Conservation (phyloP, 1,140 invertebrate genomes). For the Drosophila sp. region DNA sequence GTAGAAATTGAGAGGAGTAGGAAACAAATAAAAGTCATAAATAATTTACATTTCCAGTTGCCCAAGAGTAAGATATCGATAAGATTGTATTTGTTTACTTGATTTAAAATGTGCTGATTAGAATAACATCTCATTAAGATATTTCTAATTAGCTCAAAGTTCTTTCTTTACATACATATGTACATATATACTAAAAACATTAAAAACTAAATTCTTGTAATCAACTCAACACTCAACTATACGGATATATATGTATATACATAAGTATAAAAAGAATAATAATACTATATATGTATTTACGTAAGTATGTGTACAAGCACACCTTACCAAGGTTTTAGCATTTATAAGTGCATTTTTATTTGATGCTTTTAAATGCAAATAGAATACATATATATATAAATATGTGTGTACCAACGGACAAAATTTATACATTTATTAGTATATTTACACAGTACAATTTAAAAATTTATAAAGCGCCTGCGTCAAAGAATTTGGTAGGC, state of each 20-base stretch:
- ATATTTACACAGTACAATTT: not conserved
- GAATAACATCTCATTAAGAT: too few species aligned
- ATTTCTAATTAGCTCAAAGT: too few species aligned
- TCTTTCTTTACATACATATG: not conserved
- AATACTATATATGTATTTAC: not conserved
- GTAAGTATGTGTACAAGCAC: constrained; percentile 24
- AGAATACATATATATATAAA: not conserved
- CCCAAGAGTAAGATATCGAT: too few species aligned
- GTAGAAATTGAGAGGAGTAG: not conserved
- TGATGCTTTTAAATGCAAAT: constrained; percentile 62
- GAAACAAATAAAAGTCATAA: not conserved
- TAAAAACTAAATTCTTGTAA: constrained; percentile 6
- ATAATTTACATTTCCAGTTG: too few species aligned
- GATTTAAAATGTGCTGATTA: too few species aligned
- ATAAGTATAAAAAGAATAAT: constrained; percentile 12
- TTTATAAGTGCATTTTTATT: constrained; percentile 64
- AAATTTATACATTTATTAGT: not conserved
- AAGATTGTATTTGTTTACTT: too few species aligned
- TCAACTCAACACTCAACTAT: not conserved
- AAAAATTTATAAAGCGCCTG: constrained; percentile 3
- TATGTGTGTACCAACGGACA: not conserved
- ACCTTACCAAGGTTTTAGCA: constrained; percentile 56
- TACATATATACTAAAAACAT: constrained; percentile 15
- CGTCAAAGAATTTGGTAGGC: not conserved
- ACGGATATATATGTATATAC: constrained; percentile 16